Percentiles rank a stretch among this genome's conserved stretches.
phyloP scores from a whole-genome alignment of 2,797 vertebrate species.

The Enteromius anoplus region DNA sequence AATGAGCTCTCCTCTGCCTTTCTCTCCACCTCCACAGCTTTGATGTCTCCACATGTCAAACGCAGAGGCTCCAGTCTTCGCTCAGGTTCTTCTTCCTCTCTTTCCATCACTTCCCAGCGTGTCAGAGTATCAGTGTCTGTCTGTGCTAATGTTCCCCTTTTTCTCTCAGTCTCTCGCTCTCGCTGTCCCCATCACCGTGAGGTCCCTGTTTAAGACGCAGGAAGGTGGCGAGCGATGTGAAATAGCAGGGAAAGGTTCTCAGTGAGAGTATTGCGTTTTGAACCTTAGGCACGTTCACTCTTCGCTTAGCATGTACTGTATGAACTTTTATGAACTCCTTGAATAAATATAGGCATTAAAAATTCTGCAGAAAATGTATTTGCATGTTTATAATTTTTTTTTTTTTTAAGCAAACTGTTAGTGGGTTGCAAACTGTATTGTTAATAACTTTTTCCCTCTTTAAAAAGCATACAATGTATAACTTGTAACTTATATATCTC shows the following conservation, averaged over 20 bases:
- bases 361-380: not conserved
- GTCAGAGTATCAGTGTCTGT: not conserved
- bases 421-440: not conserved
- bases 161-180: conserved; percentile 15
- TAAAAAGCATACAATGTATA: no score
- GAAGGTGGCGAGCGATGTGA: not conserved
- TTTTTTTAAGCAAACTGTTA: no score
- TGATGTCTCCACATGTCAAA: conserved; percentile 42
- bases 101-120: conserved; percentile 17
- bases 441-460: no score
- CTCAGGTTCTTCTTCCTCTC: conserved; percentile 4
- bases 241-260: conserved; percentile 33
- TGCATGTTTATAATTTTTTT: not conserved
- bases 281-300: not conserved
- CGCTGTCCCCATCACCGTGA: not conserved
- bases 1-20: conserved; percentile 56
- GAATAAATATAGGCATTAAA: not conserved
- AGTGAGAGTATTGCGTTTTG: conserved; percentile 13
- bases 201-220: conserved; percentile 3
- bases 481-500: no score
- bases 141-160: conserved; percentile 21
- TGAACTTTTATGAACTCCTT: not conserved
- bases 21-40: conserved; percentile 41
- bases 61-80: not conserved
- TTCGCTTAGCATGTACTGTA: not conserved